Evolutionary conservation across 2,113 vertebrate species (phyloP).

Genomic region (human (Homo sapiens)): DNA sequence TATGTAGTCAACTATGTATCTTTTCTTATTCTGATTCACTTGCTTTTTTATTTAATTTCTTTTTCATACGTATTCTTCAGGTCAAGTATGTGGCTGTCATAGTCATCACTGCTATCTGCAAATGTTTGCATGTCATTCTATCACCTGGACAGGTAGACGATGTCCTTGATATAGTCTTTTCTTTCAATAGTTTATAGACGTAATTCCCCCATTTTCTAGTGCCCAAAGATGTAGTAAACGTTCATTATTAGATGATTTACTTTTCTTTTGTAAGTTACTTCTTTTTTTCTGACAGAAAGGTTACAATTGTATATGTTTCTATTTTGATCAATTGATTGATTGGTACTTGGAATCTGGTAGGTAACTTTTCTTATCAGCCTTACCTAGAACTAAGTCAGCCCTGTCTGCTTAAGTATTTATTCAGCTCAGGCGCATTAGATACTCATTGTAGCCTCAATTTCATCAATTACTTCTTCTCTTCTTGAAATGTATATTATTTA

Average conservation of each 20-base stretch:
- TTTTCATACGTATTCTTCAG: not conserved
- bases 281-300: not conserved
- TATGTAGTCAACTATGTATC: not conserved
- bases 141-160: not conserved
- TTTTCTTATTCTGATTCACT: not conserved
- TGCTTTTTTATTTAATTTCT: not conserved
- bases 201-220: not conserved
- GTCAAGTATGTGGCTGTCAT: not conserved
- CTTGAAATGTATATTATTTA: not conserved
- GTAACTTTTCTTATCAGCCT: not conserved
- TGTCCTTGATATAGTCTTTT: not conserved
- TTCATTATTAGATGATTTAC: not conserved
- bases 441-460: not conserved
- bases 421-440: not conserved
- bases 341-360: not conserved
- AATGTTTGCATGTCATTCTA: not conserved
- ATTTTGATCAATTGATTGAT: not conserved
- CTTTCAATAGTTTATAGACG: not conserved
- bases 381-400: not conserved
- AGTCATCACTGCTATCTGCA: not conserved
- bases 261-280: not conserved
- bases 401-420: not conserved
- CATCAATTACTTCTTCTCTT: not conserved
- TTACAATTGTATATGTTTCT: not conserved
- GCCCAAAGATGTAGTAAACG: not conserved